These are phyloP conservation scores for Cavia aperea DNA, from an alignment of 2,113 vertebrate genomes.

Conservation along the genomic window DNA sequence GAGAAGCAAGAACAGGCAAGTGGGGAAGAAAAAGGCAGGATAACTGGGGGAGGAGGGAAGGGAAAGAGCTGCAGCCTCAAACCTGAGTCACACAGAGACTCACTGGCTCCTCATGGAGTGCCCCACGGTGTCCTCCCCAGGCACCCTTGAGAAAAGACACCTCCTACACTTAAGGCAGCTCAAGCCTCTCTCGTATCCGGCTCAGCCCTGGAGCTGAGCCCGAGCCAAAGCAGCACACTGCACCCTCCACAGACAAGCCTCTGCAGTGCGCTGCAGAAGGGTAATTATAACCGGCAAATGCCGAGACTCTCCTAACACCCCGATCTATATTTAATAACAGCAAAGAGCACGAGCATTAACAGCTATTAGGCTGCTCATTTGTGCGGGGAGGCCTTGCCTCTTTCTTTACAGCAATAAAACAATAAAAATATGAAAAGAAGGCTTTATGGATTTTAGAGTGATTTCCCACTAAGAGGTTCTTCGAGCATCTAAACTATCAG, in stretches of 20 bases:
- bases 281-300: slow-evolving; percentile 23
- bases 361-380: slow-evolving; percentile 8
- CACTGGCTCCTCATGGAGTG: accelerated
- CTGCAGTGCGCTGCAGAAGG: not conserved
- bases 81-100: not conserved
- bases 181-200: not conserved
- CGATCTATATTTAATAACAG: slow-evolving; percentile 55
- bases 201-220: slow-evolving; percentile 3
- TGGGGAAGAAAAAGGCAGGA: not conserved
- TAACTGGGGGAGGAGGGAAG: too few relatives aligned
- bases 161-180: not conserved
- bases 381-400: not conserved
- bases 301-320: slow-evolving; percentile 6
- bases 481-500: not conserved
- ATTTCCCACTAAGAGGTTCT: slow-evolving; percentile 45
- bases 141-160: not conserved
- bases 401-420: not conserved
- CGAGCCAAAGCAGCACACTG: not conserved
- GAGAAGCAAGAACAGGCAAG: not conserved
- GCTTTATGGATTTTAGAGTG: slow-evolving; percentile 16
- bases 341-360: slow-evolving; percentile 1
- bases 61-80: accelerated
- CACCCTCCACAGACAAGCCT: not conserved
- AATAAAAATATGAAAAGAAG: slow-evolving; percentile 26
- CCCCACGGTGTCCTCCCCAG: not conserved